Evolutionary conservation across 2,797 vertebrate genomes (phyloP), one percentile per base, ranked within the genome.

Genomic region (Gila robusta): DNA sequence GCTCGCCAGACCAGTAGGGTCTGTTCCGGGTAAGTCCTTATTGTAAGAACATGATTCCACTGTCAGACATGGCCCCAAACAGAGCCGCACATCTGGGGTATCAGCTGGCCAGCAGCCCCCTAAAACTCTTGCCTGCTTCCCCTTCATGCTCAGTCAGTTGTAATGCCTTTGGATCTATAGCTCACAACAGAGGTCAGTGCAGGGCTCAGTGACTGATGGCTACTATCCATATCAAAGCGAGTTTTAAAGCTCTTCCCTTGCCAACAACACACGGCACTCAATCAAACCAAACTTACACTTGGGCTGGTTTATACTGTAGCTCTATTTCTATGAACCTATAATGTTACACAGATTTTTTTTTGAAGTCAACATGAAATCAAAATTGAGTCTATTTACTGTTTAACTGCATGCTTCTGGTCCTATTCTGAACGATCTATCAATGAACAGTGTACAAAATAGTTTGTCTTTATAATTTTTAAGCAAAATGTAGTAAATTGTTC

Each of bases 31-130:
- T 79, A 70, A 78, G 52, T 39, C 52, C 67, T 71, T 79, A 71
- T 85, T 79, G 83, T 85, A 79, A 79, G 76, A 79, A 85, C 83
- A 85, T 72, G 76, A 79, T 62, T 79, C 28, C 52, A 79, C 66
- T 35, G 67, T 49, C 66, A 79, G 66, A 79, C 76, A 79, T 35
- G 73, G 77, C 52, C 88, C 90, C 88, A 91, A 93, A 94, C 92
- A 92, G 88, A 70, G 28, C 84, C 62, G 87, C 89, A 92, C 92
- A 94, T 95, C 93, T 94, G 94, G 91, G 90, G 89, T 87, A 87
- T 90, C 85, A 90, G 90, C 92, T 94, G 92, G 91, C 90, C 86
- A 17, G 37, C 90, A 90, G 89, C 92, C 91, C 90, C 66, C 47
- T 66, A 80, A 88, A 86, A 87, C 87, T 82, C 89, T 79, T n/a